Evolutionary conservation across 2,797 vertebrate species (phyloP).

Genomic region (Novumbra hubbsi): DNA sequence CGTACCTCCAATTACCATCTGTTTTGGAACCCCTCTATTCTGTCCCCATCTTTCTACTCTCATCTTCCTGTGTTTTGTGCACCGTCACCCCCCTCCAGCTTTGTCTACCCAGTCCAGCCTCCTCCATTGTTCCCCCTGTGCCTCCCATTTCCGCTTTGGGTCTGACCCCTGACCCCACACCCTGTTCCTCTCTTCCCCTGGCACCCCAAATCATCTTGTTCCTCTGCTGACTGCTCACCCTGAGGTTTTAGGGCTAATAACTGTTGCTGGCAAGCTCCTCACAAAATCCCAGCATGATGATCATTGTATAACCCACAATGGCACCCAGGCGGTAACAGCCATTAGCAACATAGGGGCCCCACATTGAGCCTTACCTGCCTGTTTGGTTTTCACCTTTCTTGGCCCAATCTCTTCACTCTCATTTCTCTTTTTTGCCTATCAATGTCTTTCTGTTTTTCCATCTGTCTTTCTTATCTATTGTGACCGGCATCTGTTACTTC

Average conservation of each 20-base stretch:
- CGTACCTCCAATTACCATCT: slow-evolving; percentile 70
- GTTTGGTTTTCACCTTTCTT: not conserved
- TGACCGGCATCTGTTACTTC: slow-evolving; percentile 1
- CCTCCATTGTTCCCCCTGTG: slow-evolving; percentile 64
- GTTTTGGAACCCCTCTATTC: slow-evolving; percentile 67
- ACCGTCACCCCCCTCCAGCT: slow-evolving; percentile 56
- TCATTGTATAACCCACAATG: slow-evolving; percentile 73
- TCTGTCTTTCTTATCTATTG: not conserved
- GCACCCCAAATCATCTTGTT: slow-evolving; percentile 75
- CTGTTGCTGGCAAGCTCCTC: slow-evolving; percentile 70
- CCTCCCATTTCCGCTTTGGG: slow-evolving; percentile 72
- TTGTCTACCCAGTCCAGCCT: slow-evolving; percentile 65
- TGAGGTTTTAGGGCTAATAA: slow-evolving; percentile 70
- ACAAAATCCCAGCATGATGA: slow-evolving; percentile 72
- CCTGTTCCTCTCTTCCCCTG: slow-evolving; percentile 42
- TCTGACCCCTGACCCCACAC: slow-evolving; percentile 67
- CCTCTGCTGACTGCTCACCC: slow-evolving; percentile 62
- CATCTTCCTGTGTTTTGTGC: slow-evolving; percentile 77
- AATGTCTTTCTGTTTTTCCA: not conserved
- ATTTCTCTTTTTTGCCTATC: not conserved
- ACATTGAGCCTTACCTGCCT: slow-evolving; percentile 47
- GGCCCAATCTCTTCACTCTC: not conserved
- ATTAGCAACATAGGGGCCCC: slow-evolving; percentile 67
- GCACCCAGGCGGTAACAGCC: slow-evolving; percentile 67
- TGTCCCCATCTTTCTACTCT: slow-evolving; percentile 70